These are phyloP conservation scores for Neolamprologus variostigma DNA, from an alignment of 2,113 vertebrate species.

Conservation along the genomic window DNA sequence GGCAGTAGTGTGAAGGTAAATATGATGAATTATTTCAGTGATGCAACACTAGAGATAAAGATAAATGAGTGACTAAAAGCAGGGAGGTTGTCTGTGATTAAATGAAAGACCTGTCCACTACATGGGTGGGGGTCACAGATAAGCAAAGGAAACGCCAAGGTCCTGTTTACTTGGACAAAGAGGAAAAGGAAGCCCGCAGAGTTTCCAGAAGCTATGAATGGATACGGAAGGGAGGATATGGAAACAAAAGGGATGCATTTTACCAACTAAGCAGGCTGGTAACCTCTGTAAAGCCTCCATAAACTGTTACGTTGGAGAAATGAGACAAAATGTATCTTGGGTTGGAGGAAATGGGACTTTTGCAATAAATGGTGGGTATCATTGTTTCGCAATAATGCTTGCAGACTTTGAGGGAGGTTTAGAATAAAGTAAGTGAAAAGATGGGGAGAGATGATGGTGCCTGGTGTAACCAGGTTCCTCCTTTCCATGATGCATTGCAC, in stretches of 20 bases:
- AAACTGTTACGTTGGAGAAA: background rate
- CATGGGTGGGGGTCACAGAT: background rate
- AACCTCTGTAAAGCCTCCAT: background rate
- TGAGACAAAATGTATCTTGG: background rate
- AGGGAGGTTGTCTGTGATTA: background rate
- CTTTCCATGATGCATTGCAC: conserved; percentile 14
- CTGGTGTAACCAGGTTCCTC: conserved; percentile 6
- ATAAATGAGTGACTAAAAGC: conserved; percentile 21
- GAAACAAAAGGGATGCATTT: background rate
- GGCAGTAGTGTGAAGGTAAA: background rate
- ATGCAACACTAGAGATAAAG: background rate
- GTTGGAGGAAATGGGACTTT: background rate
- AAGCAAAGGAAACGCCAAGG: background rate
- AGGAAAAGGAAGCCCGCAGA: background rate
- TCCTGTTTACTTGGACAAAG: background rate
- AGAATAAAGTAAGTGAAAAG: background rate
- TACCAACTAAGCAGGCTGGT: background rate
- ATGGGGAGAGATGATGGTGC: background rate
- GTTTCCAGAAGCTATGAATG: background rate
- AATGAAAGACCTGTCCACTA: background rate
- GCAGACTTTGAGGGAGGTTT: background rate
- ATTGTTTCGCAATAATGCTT: background rate
- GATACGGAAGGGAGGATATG: background rate
- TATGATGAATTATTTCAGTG: conserved; percentile 17
- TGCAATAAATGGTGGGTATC: background rate